Base-by-base conservation (phyloP, 1,140 invertebrate genomes). In the Papilio xuthus region DNA sequence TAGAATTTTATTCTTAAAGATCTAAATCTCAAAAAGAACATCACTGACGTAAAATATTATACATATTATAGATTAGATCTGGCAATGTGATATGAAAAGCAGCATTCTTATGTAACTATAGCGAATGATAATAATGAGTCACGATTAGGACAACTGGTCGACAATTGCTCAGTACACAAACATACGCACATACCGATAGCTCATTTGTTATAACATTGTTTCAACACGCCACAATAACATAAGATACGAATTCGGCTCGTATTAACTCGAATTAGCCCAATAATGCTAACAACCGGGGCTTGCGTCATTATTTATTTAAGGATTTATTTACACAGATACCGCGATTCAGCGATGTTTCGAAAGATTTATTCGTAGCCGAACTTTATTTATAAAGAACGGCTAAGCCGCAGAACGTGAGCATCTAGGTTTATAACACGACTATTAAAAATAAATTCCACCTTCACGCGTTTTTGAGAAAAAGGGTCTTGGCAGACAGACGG, bases 231-330 rank as follows among this genome's bases (percentile, higher is more conserved):
- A 60, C 56, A 60, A 60, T 60, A 60, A 60, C 56, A 69, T 69
- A 69, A 69, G 32, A 37, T 28, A 32, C 67, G 18, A 69, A 69
- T 69, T 69, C 32, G 67, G 32, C 10, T 18, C 67, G 28, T 69
- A 71, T 71, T 41, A 70, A 70, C 18, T 44, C n/a, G 37, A 71
- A 71, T 71, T 71, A 71, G 41, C 37, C 69, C 69, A 71, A 71
- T 42, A 71, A 44, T 71, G 69, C 37, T 71, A 41, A 71, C 69
- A 71, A 42, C 69, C 69, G n/a, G 12, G 32, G 15, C 67, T 89
- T 89, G 85, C 89, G 84, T 89, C 89, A 90, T 85, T 88, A 87
- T 88, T 89, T 88, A 87, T 84, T 86, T 84, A 84, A 86, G 86
- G 86, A 86, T 87, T 84, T 86, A 83, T 83, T 82, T 84, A 85